Conservation (phyloP, 2,888 invertebrate species). For the Dinocampus coccinellae region DNA sequence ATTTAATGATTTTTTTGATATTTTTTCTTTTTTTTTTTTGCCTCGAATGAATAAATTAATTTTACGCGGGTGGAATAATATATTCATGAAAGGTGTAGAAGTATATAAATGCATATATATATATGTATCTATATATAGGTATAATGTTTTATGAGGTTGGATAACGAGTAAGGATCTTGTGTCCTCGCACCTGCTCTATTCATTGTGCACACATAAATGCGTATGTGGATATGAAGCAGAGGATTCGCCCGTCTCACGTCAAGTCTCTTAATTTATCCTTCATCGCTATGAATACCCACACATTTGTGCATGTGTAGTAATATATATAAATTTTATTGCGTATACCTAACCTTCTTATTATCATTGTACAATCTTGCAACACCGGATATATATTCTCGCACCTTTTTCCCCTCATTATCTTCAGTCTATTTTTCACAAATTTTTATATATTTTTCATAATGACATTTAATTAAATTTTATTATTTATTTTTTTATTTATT, state of each 20-base stretch:
- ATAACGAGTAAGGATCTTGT: constrained; percentile 26
- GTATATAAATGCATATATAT: not conserved
- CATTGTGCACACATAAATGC: constrained; percentile 17
- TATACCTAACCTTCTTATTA: not conserved
- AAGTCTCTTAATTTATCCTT: constrained; percentile 39
- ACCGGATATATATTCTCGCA: constrained; percentile 35
- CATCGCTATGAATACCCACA: constrained; percentile 3
- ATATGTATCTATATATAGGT: constrained; percentile 7
- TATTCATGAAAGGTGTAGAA: constrained; percentile 23
- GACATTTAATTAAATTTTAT: not conserved
- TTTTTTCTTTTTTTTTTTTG: no score
- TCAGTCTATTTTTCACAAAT: not conserved
- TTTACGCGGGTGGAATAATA: constrained; percentile 10
- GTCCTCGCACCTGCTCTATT: constrained; percentile 31
- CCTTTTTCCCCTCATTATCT: constrained; percentile 20
- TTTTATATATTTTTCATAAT: no score
- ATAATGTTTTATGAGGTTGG: constrained; percentile 36
- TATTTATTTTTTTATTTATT: not conserved
- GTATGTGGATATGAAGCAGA: constrained; percentile 17
- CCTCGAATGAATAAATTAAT: constrained; percentile 21
- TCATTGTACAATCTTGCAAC: not conserved
- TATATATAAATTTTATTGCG: not conserved
- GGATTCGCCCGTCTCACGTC: constrained; percentile 32
- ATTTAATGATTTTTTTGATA: no score
- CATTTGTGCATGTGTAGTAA: not conserved